phyloP scores from a whole-genome alignment of 92 coral and sea anemone species.

The Actinostola sp. region DNA sequence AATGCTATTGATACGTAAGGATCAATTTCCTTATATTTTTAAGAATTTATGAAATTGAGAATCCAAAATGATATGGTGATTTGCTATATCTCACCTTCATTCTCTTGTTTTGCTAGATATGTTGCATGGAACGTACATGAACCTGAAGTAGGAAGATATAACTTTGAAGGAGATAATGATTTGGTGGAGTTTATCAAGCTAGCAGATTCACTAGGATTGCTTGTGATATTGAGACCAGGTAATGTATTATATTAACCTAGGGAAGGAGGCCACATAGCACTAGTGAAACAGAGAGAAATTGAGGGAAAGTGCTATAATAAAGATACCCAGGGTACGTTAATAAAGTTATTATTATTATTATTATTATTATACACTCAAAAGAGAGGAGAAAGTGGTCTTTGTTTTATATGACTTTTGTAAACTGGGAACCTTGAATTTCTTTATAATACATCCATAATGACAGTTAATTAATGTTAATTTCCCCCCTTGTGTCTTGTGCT shows the following conservation, averaged over 20 bases:
- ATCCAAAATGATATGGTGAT: no score
- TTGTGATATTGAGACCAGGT: slow-evolving; percentile 91
- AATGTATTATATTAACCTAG: neutral
- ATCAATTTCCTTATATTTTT: neutral
- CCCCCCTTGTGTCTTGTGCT: slow-evolving; percentile 13
- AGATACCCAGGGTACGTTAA: neutral
- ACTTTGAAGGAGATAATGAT: slow-evolving; percentile 83
- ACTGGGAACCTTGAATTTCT: no score
- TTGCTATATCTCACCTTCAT: no score
- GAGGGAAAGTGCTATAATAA: neutral
- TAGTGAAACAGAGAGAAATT: no score
- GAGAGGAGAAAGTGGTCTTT: no score
- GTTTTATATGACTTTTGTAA: no score
- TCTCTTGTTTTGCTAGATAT: slow-evolving; percentile 54
- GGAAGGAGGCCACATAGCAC: no score
- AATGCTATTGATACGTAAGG: slow-evolving; percentile 87
- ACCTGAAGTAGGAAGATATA: slow-evolving; percentile 68
- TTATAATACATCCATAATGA: no score
- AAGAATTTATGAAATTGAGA: neutral
- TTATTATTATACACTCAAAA: neutral
- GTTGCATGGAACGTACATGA: slow-evolving; percentile 97
- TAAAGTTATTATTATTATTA: no score
- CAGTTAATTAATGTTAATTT: slow-evolving; percentile 1
- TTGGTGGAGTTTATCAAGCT: slow-evolving; percentile 70
- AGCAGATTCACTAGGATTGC: slow-evolving; percentile 78